Percentiles rank a stretch among this genome's conserved stretches.
Evolutionary conservation across 2,888 invertebrate species (phyloP).

Genomic region (Sarcophaga caerulescens): DNA sequence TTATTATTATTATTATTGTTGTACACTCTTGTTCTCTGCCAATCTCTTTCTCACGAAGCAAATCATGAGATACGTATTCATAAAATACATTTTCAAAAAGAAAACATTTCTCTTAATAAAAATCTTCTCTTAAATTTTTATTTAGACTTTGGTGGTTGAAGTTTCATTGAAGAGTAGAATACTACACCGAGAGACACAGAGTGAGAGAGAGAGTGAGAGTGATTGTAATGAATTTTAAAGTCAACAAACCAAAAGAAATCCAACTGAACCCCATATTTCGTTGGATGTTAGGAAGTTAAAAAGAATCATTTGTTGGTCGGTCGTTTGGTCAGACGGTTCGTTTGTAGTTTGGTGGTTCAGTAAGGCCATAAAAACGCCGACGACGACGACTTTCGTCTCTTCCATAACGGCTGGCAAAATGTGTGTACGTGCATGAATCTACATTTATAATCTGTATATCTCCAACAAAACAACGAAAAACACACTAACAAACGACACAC

Average conservation of each 20-base stretch:
- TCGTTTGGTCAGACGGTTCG: background rate
- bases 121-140: background rate
- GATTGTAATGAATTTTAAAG: constrained; percentile 20
- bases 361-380: background rate
- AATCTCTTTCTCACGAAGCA: too few species aligned
- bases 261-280: constrained; percentile 26
- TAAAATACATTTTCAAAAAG: too few species aligned
- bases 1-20: background rate
- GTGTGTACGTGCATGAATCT: constrained; percentile 24
- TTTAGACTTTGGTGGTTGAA: too few species aligned
- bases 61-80: too few species aligned
- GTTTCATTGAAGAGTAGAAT: background rate
- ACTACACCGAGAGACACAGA: background rate
- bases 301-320: constrained; percentile 15
- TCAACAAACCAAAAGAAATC: constrained; percentile 57
- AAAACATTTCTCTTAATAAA: too few species aligned
- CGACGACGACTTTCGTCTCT: background rate
- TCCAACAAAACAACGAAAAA: background rate
- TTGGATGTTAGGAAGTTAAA: background rate
- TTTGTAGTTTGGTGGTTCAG: background rate
- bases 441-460: constrained; percentile 15
- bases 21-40: too few species aligned
- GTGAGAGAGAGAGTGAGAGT: background rate
- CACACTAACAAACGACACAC: background rate
- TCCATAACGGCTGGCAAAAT: background rate